A percentile compares a stretch with the other conserved stretches of the same genome.
Evolutionary conservation across 2,113 vertebrate genomes (phyloP).

Genomic region (Morone chrysops): DNA sequence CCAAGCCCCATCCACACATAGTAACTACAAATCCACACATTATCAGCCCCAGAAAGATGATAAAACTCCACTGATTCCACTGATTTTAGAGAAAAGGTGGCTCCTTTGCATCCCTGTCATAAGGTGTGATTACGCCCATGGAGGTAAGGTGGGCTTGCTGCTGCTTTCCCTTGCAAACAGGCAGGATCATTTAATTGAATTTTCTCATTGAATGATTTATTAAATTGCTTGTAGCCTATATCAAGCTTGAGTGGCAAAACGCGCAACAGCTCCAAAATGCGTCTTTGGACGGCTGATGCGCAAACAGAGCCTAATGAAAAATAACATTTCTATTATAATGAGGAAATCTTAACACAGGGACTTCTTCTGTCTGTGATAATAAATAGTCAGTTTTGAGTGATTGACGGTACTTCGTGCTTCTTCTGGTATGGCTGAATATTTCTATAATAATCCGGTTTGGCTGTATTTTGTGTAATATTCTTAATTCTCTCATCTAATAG

Average conservation of each 20-base stretch:
- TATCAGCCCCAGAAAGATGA: not conserved
- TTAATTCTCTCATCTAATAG: not conserved
- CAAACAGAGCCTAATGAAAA: not conserved
- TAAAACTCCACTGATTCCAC: not conserved
- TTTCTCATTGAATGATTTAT: constrained; percentile 52
- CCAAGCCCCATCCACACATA: not conserved
- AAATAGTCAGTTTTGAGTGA: not conserved
- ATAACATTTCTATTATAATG: not conserved
- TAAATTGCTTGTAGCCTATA: constrained; percentile 23
- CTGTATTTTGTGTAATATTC: not conserved
- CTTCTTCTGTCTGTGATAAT: not conserved
- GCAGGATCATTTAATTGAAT: constrained; percentile 8
- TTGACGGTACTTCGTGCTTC: not conserved
- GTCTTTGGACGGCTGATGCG: not conserved
- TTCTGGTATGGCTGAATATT: not conserved
- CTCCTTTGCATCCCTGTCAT: not conserved
- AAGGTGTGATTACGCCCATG: constrained; percentile 41
- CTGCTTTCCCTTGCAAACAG: constrained; percentile 11
- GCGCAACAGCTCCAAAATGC: constrained; percentile 14
- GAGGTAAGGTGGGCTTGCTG: constrained; percentile 23
- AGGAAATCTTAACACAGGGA: not conserved
- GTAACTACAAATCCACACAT: not conserved
- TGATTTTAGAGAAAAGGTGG: constrained; percentile 3
- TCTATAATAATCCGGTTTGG: not conserved
- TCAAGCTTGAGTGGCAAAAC: constrained; percentile 17